Evolutionary conservation across 2,888 invertebrate species (phyloP), one percentile per base, ranked within the genome.

Genomic region (Drosophila cognata): DNA sequence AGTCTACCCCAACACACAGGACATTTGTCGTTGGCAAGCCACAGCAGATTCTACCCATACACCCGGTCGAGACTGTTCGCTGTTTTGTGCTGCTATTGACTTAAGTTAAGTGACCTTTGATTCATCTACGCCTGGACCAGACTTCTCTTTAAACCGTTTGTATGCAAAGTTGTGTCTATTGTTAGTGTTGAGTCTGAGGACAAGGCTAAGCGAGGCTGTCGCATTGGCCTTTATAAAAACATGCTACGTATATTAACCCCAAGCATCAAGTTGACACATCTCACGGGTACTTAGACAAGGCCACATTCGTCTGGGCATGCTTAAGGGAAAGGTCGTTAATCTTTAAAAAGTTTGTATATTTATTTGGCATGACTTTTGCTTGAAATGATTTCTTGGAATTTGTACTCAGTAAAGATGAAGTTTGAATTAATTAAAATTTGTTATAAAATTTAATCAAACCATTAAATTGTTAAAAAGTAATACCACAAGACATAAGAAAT

Each of bases 11-110:
- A 50, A 11, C 51, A 36, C 51, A 56, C 68, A 38, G 59, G 63
- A 71, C 64, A 83, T 81, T 79, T 78, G 73, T 77, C 81, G 75
- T 66, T 63, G 65, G 65, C 50, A 28, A 48, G 13, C n/a, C 43
- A n/a, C 55, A 53, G 52, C 51, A 51, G 50, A 35, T 41, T 35
- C 63, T 21, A 52, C 13, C 38, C 28, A n/a, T 29, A 36, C n/a
- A 36, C 63, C 43, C 21, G 31, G 62, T 10, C 46, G 31, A 31
- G 48, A 25, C 5, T 28, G 21, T n/a, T 7, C 41, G 50, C 41
- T 11, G 31, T 38, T 21, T 31, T 21, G 38, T 64, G 41, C 16
- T 29, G 48, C 38, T 50, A 41, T 56, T 21, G 38, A 50, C 38
- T 67, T 18, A 7, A 67, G 41, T 55, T 33, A 38, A 33, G 31